A percentile compares a stretch with the other conserved stretches of the same genome.
phyloP scores from a whole-genome alignment of 2,113 vertebrate species.

The Misgurnus anguillicaudatus region DNA sequence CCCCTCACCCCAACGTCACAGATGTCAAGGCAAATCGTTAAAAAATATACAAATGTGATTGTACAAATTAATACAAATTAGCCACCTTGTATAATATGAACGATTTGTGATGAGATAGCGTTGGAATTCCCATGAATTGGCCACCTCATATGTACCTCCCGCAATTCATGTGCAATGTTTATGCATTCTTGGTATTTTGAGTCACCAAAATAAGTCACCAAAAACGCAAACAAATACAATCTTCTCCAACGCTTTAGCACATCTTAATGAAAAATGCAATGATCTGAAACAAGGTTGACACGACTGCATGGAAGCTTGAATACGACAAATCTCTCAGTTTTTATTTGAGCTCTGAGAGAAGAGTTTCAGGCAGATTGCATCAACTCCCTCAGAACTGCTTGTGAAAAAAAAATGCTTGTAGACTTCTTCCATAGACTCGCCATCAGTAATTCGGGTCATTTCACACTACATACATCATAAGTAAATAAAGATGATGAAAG shows the following conservation, averaged over 20 bases:
- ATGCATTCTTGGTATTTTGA: not conserved
- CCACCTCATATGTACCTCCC: not conserved
- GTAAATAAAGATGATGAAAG: constrained; percentile 59
- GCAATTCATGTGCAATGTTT: not conserved
- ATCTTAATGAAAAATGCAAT: not conserved
- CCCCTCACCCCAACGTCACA: too few relatives aligned
- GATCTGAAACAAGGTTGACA: constrained; percentile 8
- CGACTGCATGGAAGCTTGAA: not conserved
- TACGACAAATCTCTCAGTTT: not conserved
- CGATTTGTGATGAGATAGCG: too few relatives aligned
- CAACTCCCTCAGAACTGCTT: constrained; percentile 16
- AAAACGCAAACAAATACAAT: not conserved
- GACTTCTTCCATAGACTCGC: not conserved
- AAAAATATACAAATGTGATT: too few relatives aligned
- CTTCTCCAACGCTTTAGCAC: not conserved
- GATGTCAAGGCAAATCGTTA: too few relatives aligned
- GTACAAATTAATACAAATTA: too few relatives aligned
- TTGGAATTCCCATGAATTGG: too few relatives aligned
- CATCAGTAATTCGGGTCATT: constrained; percentile 25
- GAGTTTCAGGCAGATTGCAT: constrained; percentile 18
- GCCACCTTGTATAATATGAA: too few relatives aligned
- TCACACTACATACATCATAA: constrained; percentile 35
- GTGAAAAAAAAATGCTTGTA: not conserved
- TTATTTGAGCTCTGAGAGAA: constrained; percentile 14
- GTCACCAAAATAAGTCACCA: not conserved